A percentile compares a stretch with the other conserved stretches of the same genome.
Evolutionary conservation across 1,140 invertebrate species (phyloP).

Genomic region (Pseudomyrmex cubaensis): DNA sequence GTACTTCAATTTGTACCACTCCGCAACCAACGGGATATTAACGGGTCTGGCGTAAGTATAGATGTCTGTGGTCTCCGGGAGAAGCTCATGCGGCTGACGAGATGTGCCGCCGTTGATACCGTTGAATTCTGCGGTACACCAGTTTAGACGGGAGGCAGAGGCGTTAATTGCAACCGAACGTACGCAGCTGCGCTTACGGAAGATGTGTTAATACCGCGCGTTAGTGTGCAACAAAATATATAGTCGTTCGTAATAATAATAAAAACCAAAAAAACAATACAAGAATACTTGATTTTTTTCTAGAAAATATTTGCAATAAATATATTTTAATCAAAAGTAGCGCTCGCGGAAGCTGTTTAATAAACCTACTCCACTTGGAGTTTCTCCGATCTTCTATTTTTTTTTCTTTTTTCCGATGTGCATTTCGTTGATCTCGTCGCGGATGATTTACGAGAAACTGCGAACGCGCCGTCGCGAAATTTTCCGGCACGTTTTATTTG

Average conservation of each 20-base stretch:
- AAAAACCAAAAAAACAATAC: no score
- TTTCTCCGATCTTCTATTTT: no score
- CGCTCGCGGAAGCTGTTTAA: no score
- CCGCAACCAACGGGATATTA: constrained; percentile 32
- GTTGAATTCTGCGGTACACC: constrained; percentile 49
- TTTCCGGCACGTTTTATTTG: constrained; percentile 9
- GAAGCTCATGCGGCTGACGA: constrained; percentile 22
- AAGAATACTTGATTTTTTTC: no score
- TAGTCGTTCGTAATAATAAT: no score
- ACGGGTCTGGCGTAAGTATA: constrained; percentile 40
- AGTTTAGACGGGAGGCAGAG: constrained; percentile 25
- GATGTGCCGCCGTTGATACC: constrained; percentile 42
- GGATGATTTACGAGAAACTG: neutral
- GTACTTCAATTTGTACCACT: constrained; percentile 32
- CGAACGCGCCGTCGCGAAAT: neutral
- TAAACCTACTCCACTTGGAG: no score
- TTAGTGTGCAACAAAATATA: no score
- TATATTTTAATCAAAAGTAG: no score
- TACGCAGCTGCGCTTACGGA: no score
- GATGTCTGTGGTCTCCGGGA: constrained; percentile 41
- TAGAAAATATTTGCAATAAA: no score
- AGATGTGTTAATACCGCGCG: neutral
- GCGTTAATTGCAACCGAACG: constrained; percentile 45
- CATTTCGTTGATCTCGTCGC: no score
- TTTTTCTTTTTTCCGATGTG: no score